Percentiles rank a stretch among this genome's conserved stretches.
Conservation (phyloP, 2,113 vertebrate species). For the Sphaerodactylus townsendi region DNA sequence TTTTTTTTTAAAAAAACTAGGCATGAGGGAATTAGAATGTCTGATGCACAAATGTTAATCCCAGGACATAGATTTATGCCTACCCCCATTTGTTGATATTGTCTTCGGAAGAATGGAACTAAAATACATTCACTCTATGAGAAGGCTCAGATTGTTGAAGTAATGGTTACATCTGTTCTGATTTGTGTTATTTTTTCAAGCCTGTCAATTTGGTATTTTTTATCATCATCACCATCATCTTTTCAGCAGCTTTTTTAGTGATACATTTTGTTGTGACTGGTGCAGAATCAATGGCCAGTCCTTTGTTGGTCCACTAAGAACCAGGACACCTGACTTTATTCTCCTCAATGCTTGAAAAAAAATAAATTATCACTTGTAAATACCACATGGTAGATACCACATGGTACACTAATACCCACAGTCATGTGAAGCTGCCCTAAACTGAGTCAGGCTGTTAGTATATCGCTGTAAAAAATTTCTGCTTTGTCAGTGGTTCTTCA, state of each 20-base stretch:
- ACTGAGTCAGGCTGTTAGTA: too few relatives aligned
- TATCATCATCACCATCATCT: neutral
- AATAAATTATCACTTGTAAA: neutral
- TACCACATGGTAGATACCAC: neutral
- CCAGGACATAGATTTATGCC: neutral
- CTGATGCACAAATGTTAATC: conserved; percentile 57
- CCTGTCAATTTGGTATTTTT: neutral
- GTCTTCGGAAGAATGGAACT: conserved; percentile 32
- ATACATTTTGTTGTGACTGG: neutral
- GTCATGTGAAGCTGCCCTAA: too few relatives aligned
- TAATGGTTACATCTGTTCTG: accelerated
- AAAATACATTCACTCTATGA: accelerated
- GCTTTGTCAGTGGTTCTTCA: too few relatives aligned
- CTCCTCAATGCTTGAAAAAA: neutral
- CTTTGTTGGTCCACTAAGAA: neutral
- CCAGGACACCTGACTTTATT: too few relatives aligned
- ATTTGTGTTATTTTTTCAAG: neutral
- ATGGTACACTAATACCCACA: neutral
- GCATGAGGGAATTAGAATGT: conserved; percentile 60
- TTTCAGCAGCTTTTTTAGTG: too few relatives aligned
- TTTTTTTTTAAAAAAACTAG: neutral
- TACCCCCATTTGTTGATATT: conserved; percentile 18
- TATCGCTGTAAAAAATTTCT: too few relatives aligned
- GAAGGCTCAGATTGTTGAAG: neutral
- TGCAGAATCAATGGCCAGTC: neutral